Percentiles rank a stretch among this genome's conserved stretches.
Evolutionary conservation across 2,888 invertebrate genomes (phyloP).

Genomic region (Agriopis leucophaearia): DNA sequence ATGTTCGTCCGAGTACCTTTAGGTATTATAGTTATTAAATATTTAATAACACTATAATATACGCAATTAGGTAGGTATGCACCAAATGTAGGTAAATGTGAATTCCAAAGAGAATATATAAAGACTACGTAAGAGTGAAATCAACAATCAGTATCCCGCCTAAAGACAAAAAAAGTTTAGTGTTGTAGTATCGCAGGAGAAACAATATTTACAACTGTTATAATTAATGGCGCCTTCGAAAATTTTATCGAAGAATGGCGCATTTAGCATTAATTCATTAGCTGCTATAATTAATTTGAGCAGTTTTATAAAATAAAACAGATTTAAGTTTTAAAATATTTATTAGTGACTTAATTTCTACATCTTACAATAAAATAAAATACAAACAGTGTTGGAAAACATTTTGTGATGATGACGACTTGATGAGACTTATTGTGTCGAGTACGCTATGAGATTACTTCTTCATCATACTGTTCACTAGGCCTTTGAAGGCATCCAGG

Average conservation of each 20-base stretch:
- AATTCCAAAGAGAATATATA: no score
- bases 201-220: no score
- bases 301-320: constrained; percentile 18
- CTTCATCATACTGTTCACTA: constrained; percentile 76
- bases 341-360: constrained; percentile 73
- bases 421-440: constrained; percentile 35
- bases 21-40: no score
- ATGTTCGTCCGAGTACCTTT: no score
- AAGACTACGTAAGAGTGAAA: no score
- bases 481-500: constrained; percentile 83
- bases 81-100: no score
- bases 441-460: constrained; percentile 59
- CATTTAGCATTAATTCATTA: neutral
- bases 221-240: no score
- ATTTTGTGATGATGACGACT: constrained; percentile 49
- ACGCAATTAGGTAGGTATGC: no score
- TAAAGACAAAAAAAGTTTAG: no score
- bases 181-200: neutral
- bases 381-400: constrained; percentile 58
- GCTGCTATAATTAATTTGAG: neutral
- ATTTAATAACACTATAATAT: no score
- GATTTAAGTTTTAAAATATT: constrained; percentile 46
- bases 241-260: no score
- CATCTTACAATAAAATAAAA: constrained; percentile 54
- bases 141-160: no score